phyloP scores from a whole-genome alignment of 1,140 invertebrate species.

The Ceratina japonica region DNA sequence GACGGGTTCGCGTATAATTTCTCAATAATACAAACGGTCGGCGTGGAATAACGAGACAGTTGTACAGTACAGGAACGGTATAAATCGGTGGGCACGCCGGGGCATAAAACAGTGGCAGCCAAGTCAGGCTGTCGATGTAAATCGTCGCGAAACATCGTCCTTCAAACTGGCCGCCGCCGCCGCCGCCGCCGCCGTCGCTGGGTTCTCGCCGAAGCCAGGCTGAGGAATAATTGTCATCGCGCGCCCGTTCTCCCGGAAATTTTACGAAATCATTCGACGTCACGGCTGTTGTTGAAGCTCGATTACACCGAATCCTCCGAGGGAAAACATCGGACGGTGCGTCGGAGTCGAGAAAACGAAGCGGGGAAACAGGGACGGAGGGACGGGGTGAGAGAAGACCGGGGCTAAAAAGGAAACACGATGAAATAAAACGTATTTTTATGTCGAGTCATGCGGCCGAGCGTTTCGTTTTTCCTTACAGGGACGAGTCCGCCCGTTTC shows the following conservation, averaged over 20 bases:
- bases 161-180: not conserved
- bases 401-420: not conserved
- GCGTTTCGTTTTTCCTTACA: not conserved
- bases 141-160: conserved; percentile 1
- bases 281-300: not conserved
- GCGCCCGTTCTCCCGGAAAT: not conserved
- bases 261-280: conserved; percentile 17
- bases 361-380: too few relatives aligned
- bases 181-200: too few relatives aligned
- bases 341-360: not conserved
- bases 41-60: conserved; percentile 27
- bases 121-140: conserved; percentile 16
- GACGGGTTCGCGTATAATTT: not conserved
- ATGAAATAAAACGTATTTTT: conserved; percentile 19
- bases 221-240: conserved; percentile 19
- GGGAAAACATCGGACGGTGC: not conserved
- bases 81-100: conserved; percentile 3
- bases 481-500: not conserved
- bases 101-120: conserved; percentile 5
- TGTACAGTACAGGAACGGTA: not conserved
- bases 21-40: conserved; percentile 10
- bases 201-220: not conserved
- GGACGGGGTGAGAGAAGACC: not conserved
- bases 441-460: conserved; percentile 9
- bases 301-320: not conserved